These are phyloP conservation scores for Hyposoter didymator DNA, from an alignment of 2,888 invertebrate species.

Conservation along the genomic window DNA sequence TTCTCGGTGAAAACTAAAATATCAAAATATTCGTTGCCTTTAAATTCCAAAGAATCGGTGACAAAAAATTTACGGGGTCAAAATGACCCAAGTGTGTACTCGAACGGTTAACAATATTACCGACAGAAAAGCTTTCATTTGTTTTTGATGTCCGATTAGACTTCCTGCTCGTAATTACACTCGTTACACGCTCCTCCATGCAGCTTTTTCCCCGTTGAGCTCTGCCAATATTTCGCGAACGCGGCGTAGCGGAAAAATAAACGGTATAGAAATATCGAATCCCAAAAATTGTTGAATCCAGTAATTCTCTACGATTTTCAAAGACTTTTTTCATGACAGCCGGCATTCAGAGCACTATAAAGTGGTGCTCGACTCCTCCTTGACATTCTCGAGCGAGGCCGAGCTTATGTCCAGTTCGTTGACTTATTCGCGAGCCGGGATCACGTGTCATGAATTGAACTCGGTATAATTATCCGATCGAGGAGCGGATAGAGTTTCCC, in stretches of 20 bases:
- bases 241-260: neutral
- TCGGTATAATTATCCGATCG: constrained; percentile 56
- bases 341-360: constrained; percentile 15
- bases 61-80: no score
- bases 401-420: constrained; percentile 62
- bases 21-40: no score
- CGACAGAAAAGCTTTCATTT: neutral
- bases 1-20: no score
- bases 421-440: constrained; percentile 39
- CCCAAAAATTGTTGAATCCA: neutral
- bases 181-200: neutral
- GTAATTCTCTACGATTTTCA: neutral
- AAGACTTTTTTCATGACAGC: neutral
- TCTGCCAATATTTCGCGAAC: neutral
- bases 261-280: neutral
- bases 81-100: no score
- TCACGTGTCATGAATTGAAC: constrained; percentile 40
- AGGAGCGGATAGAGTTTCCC: constrained; percentile 44
- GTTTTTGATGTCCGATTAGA: neutral
- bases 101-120: neutral
- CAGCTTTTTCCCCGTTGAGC: no score
- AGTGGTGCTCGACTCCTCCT: constrained; percentile 79
- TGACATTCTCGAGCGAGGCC: constrained; percentile 66
- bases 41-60: no score
- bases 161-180: neutral